Percentiles rank a stretch among this genome's conserved stretches.
These are phyloP conservation scores for Nebria brevicollis DNA, from an alignment of 2,888 invertebrate genomes.

Conservation along the genomic window DNA sequence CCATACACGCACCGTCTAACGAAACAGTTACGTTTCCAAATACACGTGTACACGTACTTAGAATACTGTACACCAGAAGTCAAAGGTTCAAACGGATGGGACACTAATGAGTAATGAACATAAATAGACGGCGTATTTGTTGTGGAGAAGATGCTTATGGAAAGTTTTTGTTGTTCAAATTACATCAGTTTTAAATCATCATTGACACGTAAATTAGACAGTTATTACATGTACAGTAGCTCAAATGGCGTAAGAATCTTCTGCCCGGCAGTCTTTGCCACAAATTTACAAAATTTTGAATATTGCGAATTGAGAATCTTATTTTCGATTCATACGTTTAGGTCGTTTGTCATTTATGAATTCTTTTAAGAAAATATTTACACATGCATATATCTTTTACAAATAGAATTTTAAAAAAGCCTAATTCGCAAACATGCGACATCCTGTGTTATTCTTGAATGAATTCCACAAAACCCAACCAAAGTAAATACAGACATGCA, in stretches of 20 bases:
- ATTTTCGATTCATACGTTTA: too few relatives aligned
- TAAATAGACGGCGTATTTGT: not conserved
- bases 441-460: constrained; percentile 1
- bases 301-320: too few relatives aligned
- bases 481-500: not conserved
- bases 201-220: too few relatives aligned
- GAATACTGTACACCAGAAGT: not conserved
- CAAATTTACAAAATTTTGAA: too few relatives aligned
- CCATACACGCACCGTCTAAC: not conserved
- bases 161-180: not conserved
- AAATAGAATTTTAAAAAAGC: not conserved
- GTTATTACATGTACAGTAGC: too few relatives aligned
- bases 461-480: not conserved
- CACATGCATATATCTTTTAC: not conserved
- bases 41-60: not conserved
- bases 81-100: not conserved
- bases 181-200: too few relatives aligned
- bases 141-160: not conserved
- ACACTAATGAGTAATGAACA: not conserved
- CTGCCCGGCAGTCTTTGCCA: too few relatives aligned
- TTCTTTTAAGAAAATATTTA: too few relatives aligned
- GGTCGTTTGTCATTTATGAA: too few relatives aligned
- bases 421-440: not conserved
- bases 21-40: not conserved
- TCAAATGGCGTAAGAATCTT: too few relatives aligned